phyloP scores from a whole-genome alignment of 2,797 vertebrate species.

The Ctenopoma multispine region DNA sequence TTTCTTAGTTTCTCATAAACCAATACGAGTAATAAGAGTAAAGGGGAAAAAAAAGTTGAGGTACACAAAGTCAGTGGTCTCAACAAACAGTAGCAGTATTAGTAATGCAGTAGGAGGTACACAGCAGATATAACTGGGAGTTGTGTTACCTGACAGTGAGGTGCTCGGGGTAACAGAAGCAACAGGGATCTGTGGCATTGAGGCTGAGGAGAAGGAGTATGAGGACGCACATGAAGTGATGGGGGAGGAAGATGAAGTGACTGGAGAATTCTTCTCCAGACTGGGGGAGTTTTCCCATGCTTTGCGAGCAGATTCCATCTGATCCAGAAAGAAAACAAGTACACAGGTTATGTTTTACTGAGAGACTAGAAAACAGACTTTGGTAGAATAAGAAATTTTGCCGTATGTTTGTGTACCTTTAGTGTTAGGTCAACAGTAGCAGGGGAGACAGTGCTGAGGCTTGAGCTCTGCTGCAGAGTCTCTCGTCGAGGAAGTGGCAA shows the following conservation, averaged over 20 bases:
- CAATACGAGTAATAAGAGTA: background rate
- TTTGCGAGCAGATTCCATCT: conserved; percentile 99
- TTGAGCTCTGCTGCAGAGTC: conserved; percentile 94
- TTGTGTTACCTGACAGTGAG: conserved; percentile 89
- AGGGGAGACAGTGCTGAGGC: conserved; percentile 97
- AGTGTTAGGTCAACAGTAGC: conserved; percentile 98
- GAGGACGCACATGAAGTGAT: conserved; percentile 87
- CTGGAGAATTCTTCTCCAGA: conserved; percentile 94
- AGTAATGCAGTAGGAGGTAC: background rate
- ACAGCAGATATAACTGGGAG: background rate
- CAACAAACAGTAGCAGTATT: background rate
- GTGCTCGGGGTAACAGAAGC: conserved; percentile 98
- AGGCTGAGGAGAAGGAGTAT: conserved; percentile 96
- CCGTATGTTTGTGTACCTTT: conserved; percentile 85
- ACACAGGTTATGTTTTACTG: background rate
- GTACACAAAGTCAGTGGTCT: background rate
- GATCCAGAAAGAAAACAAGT: conserved; percentile 9
- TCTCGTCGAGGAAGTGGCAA: conserved; percentile 96
- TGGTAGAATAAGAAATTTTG: background rate
- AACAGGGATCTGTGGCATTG: conserved; percentile 96
- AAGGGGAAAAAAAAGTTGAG: background rate
- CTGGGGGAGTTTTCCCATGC: conserved; percentile 99
- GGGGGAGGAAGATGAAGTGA: conserved; percentile 92
- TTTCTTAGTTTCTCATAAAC: too few species aligned
- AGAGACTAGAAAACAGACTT: background rate